phyloP scores from a whole-genome alignment of 2,888 invertebrate species.

The Glyphotaelius pellucidus region DNA sequence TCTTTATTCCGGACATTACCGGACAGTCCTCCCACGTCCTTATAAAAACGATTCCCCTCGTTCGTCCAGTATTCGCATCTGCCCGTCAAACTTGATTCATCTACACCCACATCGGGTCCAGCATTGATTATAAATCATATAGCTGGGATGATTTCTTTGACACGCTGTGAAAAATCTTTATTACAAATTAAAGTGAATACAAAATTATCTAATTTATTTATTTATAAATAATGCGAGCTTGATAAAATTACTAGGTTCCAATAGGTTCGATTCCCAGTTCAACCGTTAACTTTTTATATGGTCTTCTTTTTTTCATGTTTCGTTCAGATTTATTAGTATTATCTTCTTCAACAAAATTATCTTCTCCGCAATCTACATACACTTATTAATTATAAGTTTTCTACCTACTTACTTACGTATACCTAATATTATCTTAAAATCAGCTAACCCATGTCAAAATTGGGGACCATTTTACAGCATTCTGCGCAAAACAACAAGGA shows the following conservation, averaged over 20 bases:
- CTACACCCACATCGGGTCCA: slow-evolving; percentile 51
- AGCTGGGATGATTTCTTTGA: neutral
- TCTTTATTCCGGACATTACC: slow-evolving; percentile 52
- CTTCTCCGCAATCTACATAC: neutral
- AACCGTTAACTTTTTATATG: too few relatives aligned
- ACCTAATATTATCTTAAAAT: neutral
- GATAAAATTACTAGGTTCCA: too few relatives aligned
- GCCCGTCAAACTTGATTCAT: slow-evolving; percentile 58
- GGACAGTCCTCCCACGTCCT: slow-evolving; percentile 51
- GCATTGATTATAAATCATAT: slow-evolving; percentile 23
- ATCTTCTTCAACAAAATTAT: too few relatives aligned
- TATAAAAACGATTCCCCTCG: slow-evolving; percentile 43
- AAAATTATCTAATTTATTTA: neutral
- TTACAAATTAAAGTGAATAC: neutral
- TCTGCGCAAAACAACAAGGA: neutral
- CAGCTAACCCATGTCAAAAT: neutral
- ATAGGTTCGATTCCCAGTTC: too few relatives aligned
- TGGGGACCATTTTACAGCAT: neutral
- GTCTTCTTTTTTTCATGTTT: too few relatives aligned
- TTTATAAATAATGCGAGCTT: too few relatives aligned
- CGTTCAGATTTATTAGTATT: too few relatives aligned
- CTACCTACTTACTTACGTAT: too few relatives aligned
- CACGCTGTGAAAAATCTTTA: neutral
- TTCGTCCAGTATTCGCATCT: slow-evolving; percentile 40
- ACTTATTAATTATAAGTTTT: too few relatives aligned